A percentile compares a stretch with the other conserved stretches of the same genome.
These are phyloP conservation scores for Melanotaenia parkinsoni DNA, from an alignment of 2,797 vertebrate genomes.

Conservation along the genomic window DNA sequence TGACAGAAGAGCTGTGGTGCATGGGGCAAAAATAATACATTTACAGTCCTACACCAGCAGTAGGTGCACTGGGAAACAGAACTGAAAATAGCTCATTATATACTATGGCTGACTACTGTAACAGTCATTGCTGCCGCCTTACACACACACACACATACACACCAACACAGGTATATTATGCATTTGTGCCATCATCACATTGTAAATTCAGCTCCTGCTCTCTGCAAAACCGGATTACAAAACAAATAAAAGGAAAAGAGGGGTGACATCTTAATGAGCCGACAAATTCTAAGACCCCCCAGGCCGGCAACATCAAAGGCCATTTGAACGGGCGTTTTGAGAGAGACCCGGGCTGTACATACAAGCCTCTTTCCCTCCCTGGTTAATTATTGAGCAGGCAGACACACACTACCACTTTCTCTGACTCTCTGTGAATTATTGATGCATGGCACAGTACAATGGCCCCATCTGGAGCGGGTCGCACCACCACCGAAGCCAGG, in stretches of 20 bases:
- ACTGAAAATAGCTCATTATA: constrained; percentile 74
- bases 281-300: constrained; percentile 74
- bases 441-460: constrained; percentile 81
- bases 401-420: constrained; percentile 81
- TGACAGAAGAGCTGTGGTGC: constrained; percentile 35
- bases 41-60: constrained; percentile 44
- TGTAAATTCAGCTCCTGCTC: constrained; percentile 44
- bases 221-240: constrained; percentile 66
- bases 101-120: constrained; percentile 48
- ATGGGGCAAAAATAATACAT: constrained; percentile 34
- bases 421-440: constrained; percentile 83
- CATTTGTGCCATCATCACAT: constrained; percentile 48
- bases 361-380: constrained; percentile 74
- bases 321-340: constrained; percentile 76
- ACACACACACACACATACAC: constrained; percentile 12
- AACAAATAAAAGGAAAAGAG: constrained; percentile 78
- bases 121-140: constrained; percentile 47
- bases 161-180: constrained; percentile 44
- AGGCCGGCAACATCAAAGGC: constrained; percentile 76
- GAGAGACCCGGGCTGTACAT: constrained; percentile 78
- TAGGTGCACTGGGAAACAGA: constrained; percentile 46
- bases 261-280: constrained; percentile 80
- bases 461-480: constrained; percentile 82
- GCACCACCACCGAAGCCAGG: constrained; percentile 69
- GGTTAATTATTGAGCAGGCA: constrained; percentile 86